Evolutionary conservation across 53 echinoderm and acorn worm genomes (phyloP).

Genomic region (Arbacia lixula): DNA sequence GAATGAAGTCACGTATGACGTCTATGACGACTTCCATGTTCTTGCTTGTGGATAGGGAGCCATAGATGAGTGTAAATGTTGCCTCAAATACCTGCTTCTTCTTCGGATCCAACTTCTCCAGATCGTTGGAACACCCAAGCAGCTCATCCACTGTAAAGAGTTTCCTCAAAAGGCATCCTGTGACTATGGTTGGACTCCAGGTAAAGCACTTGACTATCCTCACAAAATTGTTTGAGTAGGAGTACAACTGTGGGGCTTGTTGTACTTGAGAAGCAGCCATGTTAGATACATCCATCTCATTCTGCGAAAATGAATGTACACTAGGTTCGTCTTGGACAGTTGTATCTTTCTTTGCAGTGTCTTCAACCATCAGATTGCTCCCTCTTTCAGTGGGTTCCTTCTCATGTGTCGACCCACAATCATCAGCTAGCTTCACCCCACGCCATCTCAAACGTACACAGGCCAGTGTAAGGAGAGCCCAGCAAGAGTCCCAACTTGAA

Average conservation of each 20-base stretch:
- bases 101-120: background rate
- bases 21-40: background rate
- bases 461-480: conserved; percentile 29
- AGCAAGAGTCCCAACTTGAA: background rate
- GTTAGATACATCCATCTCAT: no score
- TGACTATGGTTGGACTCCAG: conserved; percentile 20
- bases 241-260: no score
- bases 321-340: background rate
- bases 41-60: background rate
- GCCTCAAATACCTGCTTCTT: conserved; percentile 13
- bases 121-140: background rate
- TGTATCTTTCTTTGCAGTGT: background rate
- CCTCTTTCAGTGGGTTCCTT: no score
- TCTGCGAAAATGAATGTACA: no score
- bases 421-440: background rate
- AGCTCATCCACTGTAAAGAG: conserved; percentile 28
- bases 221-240: no score
- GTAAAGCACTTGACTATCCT: conserved; percentile 33
- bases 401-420: no score
- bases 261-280: no score
- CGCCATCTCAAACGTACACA: background rate
- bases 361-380: background rate
- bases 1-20: background rate
- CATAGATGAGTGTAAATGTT: conserved; percentile 2
- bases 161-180: background rate